These are phyloP conservation scores for Stigmatopora argus DNA, from an alignment of 2,113 vertebrate genomes.

Conservation along the genomic window DNA sequence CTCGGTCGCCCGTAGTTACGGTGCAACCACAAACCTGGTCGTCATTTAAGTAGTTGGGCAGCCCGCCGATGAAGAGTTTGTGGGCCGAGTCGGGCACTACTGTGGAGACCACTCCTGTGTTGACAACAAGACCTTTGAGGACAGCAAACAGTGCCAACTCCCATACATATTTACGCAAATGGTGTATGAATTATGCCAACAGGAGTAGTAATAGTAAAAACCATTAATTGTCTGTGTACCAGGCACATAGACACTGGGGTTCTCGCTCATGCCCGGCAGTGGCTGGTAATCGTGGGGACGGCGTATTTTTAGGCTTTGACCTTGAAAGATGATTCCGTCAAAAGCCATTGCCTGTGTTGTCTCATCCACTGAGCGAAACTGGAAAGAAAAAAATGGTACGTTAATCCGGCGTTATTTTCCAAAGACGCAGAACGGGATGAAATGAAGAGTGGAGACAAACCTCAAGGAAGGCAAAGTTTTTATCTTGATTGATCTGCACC, in stretches of 20 bases:
- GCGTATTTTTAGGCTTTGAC: conserved; percentile 88
- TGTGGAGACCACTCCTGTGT: conserved; percentile 84
- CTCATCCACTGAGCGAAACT: conserved; percentile 92
- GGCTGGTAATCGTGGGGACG: conserved; percentile 90
- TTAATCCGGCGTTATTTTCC: not conserved
- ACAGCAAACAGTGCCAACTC: not conserved
- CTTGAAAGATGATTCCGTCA: conserved; percentile 91
- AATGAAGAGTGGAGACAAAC: conserved; percentile 41
- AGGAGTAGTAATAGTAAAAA: conserved; percentile 57
- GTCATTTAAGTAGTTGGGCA: conserved; percentile 90
- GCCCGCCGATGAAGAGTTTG: conserved; percentile 86
- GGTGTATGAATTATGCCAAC: conserved; percentile 49
- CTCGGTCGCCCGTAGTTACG: not conserved
- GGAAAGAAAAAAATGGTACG: conserved; percentile 16
- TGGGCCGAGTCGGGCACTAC: conserved; percentile 91
- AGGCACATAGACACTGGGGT: conserved; percentile 88
- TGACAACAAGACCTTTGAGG: conserved; percentile 14
- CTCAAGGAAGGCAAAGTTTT: conserved; percentile 93
- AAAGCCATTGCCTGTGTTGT: conserved; percentile 93
- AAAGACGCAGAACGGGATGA: not conserved
- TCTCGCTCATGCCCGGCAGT: conserved; percentile 89
- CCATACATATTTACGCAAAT: conserved; percentile 9
- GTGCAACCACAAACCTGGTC: conserved; percentile 75
- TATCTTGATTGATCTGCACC: conserved; percentile 92
- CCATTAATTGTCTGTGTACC: conserved; percentile 71